Evolutionary conservation across 2,888 invertebrate genomes (phyloP), one percentile per base, ranked within the genome.

Genomic region (Margaritifera margaritifera): DNA sequence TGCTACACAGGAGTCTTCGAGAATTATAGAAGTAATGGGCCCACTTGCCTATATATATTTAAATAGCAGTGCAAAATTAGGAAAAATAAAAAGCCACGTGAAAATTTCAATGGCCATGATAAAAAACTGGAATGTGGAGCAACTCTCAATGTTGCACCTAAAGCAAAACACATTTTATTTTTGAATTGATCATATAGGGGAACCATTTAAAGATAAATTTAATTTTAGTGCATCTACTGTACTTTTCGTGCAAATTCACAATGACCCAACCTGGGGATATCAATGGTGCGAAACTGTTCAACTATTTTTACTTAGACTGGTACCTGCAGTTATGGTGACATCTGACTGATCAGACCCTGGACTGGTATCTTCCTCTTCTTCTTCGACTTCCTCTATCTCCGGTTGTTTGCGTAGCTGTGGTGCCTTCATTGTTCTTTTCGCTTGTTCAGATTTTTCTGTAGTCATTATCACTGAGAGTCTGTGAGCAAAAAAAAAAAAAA

Each of bases 351-450:
- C 86, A 59, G 84, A 85, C 63, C 80, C 83, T 22, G 86, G 85
- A 69, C 86, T 85, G 50, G 75, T 80, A 51, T 79, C 79, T 57
- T 81, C 82, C 31, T 80, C 80, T n/a, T n/a, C 78, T 18, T 76
- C 85, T 64, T 86, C 86, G 51, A 82, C 85, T 62, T 89, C 89
- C 65, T 89, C 89, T 24, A 89, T 85, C 77, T 89, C 89, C n/a
- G 85, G 82, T 79, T 90, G 90, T 77, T 89, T 89, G 55, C 78
- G 77, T 20, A 86, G 78, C 42, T 77, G 73, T 52, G 68, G 74
- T 42, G 72, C 68, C 62, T 72, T 51, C 66, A 68, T 53, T 55
- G 69, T 58, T 60, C 78, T 65, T 42, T 75, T 68, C 55, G 71
- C 67, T 60, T 69, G 71, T 64, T 69, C 69, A 25, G 68, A 63